Evolutionary conservation across 2,888 invertebrate genomes (phyloP).

Genomic region (Euzophera pinguis): DNA sequence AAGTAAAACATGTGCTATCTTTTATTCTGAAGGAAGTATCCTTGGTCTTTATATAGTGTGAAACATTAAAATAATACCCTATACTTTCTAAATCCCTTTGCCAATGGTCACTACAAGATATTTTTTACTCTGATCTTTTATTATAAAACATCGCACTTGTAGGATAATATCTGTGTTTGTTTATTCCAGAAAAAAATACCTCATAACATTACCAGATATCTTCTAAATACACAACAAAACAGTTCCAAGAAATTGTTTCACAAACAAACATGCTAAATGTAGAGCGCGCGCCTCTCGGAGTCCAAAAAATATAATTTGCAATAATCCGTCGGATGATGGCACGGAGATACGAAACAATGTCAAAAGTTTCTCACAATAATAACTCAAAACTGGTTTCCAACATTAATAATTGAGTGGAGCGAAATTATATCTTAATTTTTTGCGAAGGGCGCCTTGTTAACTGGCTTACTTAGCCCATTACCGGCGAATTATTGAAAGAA

Average conservation of each 20-base stretch:
- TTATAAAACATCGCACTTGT: too few relatives aligned
- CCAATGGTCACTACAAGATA: too few relatives aligned
- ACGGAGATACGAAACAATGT: conserved; percentile 49
- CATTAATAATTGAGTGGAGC: conserved; percentile 47
- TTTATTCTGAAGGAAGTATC: too few relatives aligned
- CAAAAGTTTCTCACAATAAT: conserved; percentile 7
- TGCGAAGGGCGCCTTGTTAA: conserved; percentile 50
- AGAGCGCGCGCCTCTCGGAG: background rate
- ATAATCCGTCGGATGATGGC: conserved; percentile 67
- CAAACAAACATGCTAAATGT: background rate
- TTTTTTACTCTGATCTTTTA: too few relatives aligned
- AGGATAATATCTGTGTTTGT: too few relatives aligned
- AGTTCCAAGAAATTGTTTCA: background rate
- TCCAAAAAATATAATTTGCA: conserved; percentile 43
- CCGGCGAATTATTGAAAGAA: conserved; percentile 55
- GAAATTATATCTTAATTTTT: conserved; percentile 47
- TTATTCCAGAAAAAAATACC: too few relatives aligned
- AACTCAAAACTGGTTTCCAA: conserved; percentile 11
- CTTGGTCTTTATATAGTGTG: too few relatives aligned
- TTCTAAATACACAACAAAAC: background rate
- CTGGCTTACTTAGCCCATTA: conserved; percentile 59
- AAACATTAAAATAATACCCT: too few relatives aligned
- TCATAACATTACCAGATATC: too few relatives aligned
- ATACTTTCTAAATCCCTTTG: too few relatives aligned
- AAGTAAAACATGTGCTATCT: too few relatives aligned